Conservation (phyloP, 2,888 invertebrate species). For the Nomada ruficornis region DNA sequence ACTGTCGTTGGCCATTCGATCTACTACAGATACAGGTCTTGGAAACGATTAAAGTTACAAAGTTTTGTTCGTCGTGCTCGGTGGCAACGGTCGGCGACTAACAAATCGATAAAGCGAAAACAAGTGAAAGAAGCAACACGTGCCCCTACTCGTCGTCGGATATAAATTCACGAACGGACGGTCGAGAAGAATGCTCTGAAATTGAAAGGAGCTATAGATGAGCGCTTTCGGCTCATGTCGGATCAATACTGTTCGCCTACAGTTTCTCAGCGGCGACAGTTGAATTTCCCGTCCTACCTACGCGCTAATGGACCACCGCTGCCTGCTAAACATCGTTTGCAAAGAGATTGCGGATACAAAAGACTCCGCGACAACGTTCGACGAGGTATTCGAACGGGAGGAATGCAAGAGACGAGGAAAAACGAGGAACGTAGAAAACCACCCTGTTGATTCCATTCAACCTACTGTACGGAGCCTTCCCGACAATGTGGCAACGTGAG, state of each 20-base stretch:
- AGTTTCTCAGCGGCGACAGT: conserved; percentile 56
- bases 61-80: neutral
- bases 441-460: conserved; percentile 52
- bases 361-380: too few species aligned
- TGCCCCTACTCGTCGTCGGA: conserved; percentile 37
- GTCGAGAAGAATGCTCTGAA: conserved; percentile 63
- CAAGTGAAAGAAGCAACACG: conserved; percentile 54
- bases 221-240: conserved; percentile 62
- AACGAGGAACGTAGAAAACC: conserved; percentile 3
- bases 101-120: conserved; percentile 7
- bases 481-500: conserved; percentile 28
- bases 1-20: neutral
- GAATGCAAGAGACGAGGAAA: neutral
- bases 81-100: neutral
- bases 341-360: too few species aligned
- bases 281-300: conserved; percentile 48
- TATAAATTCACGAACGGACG: conserved; percentile 58
- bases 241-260: conserved; percentile 72
- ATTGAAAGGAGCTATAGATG: conserved; percentile 64
- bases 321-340: too few species aligned
- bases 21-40: neutral
- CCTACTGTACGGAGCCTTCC: neutral
- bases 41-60: neutral
- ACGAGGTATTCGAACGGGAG: neutral
- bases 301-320: conserved; percentile 3